phyloP scores from a whole-genome alignment of 30 jellyfish, hydroid and myxozoan species.

The Rhopilema esculentum region DNA sequence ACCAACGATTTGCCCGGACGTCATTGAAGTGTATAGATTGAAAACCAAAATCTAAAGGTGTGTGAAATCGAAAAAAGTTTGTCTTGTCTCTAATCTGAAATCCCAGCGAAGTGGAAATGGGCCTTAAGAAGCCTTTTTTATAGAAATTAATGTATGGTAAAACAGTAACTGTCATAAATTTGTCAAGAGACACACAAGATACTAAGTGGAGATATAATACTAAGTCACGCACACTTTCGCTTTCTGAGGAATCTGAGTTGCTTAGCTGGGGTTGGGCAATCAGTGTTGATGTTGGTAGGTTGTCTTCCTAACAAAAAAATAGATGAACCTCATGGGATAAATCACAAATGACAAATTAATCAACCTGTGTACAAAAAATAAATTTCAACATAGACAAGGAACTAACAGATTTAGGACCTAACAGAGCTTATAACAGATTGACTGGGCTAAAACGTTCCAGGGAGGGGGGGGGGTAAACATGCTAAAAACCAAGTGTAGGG shows the following conservation, averaged over 20 bases:
- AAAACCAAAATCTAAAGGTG: neutral
- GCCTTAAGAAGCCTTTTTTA: neutral
- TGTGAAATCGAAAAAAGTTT: neutral
- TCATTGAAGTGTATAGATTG: neutral
- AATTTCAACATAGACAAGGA: neutral
- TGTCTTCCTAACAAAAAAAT: neutral
- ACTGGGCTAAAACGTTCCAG: neutral
- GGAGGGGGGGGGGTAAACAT: neutral
- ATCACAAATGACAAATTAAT: neutral
- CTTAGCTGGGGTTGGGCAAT: neutral
- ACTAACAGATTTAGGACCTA: neutral
- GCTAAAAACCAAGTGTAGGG: neutral
- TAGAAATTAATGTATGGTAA: neutral
- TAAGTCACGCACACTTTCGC: conserved; percentile 15
- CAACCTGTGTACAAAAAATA: neutral
- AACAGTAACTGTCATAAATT: neutral
- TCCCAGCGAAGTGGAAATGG: neutral
- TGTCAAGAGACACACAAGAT: neutral
- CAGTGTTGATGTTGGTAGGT: conserved; percentile 11
- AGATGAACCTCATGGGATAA: neutral
- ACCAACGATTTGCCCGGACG: neutral
- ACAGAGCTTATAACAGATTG: neutral
- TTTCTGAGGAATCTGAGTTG: conserved; percentile 6
- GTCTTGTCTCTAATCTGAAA: neutral
- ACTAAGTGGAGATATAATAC: neutral